phyloP scores from a whole-genome alignment of 2,113 vertebrate genomes.

The Anhinga anhinga region DNA sequence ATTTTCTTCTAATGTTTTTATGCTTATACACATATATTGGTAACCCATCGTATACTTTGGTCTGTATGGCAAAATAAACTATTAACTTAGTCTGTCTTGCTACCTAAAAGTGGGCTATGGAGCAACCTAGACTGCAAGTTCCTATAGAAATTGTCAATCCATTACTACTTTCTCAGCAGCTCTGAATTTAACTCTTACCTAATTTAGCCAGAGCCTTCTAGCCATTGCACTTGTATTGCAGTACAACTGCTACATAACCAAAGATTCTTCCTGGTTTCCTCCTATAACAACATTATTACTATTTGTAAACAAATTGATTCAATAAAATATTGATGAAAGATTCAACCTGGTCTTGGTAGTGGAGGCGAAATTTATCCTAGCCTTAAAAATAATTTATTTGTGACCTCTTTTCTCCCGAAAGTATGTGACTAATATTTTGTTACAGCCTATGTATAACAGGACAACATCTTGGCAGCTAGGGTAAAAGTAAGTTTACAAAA shows the following conservation, averaged over 20 bases:
- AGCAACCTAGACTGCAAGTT: neutral
- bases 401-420: neutral
- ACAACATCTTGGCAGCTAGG: neutral
- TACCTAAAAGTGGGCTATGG: neutral
- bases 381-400: neutral
- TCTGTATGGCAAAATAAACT: neutral
- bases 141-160: neutral
- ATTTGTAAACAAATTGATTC: neutral
- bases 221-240: neutral
- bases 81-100: neutral
- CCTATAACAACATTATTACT: neutral
- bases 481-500: neutral
- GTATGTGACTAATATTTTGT: neutral
- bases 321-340: neutral
- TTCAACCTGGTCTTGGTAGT: neutral
- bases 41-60: neutral
- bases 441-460: rapidly evolving
- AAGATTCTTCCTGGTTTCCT: neutral
- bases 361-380: neutral
- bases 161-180: neutral
- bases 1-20: neutral
- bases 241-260: neutral
- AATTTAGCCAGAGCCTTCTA: neutral
- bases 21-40: neutral
- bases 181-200: neutral